Evolutionary conservation across 2,888 invertebrate species (phyloP).

Genomic region (Eutolmus rufibarbis): DNA sequence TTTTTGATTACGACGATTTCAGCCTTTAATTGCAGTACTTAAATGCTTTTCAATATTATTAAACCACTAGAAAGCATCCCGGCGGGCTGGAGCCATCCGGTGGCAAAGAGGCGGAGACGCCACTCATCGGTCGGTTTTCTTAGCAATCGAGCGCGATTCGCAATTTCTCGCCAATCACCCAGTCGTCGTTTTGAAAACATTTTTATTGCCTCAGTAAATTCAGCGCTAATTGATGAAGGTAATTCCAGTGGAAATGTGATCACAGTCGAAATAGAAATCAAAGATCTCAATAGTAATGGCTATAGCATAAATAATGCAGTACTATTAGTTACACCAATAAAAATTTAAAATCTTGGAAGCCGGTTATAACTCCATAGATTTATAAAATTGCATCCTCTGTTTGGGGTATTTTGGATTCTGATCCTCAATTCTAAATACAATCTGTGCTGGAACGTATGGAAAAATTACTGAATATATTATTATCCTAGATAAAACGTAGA

Average conservation of each 20-base stretch:
- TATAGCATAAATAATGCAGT: neutral
- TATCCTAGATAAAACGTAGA: too few relatives aligned
- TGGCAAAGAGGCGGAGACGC: neutral
- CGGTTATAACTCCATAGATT: neutral
- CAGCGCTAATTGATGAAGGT: neutral
- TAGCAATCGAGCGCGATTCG: neutral
- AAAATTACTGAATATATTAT: too few relatives aligned
- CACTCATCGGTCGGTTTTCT: neutral
- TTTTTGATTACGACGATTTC: slow-evolving; percentile 14
- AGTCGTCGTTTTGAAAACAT: neutral
- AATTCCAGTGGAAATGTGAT: slow-evolving; percentile 3
- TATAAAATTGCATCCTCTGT: neutral
- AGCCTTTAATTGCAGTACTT: slow-evolving; percentile 25
- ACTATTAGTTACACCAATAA: neutral
- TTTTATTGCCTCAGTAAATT: slow-evolving; percentile 23
- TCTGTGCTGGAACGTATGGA: too few relatives aligned
- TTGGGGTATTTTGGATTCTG: too few relatives aligned
- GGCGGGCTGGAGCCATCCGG: neutral
- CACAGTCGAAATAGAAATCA: slow-evolving; percentile 13
- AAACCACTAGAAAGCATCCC: slow-evolving; percentile 28
- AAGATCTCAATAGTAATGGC: neutral
- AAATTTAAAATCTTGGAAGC: neutral
- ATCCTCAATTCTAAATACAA: too few relatives aligned
- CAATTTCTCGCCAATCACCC: slow-evolving; percentile 8
- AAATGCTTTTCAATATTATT: slow-evolving; percentile 14